phyloP scores from a whole-genome alignment of 1,140 invertebrate genomes.

The Ephestia elutella region DNA sequence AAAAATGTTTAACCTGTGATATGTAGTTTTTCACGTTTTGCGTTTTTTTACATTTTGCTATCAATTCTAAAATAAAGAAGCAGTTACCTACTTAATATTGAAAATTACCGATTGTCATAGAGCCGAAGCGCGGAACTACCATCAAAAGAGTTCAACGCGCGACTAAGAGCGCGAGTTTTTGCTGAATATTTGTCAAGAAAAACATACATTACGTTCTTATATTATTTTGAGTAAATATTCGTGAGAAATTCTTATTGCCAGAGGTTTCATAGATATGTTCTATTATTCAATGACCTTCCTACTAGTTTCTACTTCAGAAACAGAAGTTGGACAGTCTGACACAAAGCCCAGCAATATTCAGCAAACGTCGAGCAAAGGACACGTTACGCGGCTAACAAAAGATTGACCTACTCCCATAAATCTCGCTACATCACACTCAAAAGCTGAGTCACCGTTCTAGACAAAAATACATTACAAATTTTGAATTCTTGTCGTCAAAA shows the following conservation, averaged over 20 bases:
- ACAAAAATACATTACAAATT: not conserved
- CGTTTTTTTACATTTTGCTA: too few species aligned
- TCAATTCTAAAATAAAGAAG: too few species aligned
- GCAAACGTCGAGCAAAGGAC: too few species aligned
- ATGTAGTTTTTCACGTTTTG: too few species aligned
- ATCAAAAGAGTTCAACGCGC: conserved; percentile 43
- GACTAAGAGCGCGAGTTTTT: conserved; percentile 13
- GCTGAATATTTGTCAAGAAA: not conserved
- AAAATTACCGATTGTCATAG: too few species aligned
- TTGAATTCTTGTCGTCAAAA: not conserved
- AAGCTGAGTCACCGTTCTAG: not conserved
- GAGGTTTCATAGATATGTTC: too few species aligned
- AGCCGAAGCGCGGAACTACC: not conserved
- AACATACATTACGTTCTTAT: not conserved
- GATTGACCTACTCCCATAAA: not conserved
- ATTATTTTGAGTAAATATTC: too few species aligned
- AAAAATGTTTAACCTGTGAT: too few species aligned
- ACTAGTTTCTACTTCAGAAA: not conserved
- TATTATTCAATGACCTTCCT: not conserved
- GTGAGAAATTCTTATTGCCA: too few species aligned
- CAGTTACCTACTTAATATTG: too few species aligned
- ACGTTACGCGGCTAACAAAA: not conserved
- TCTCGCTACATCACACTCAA: not conserved
- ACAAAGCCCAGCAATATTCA: not conserved
- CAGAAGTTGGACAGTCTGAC: not conserved